Evolutionary conservation across 2,113 vertebrate genomes (phyloP).

Genomic region (Phasianus colchicus): DNA sequence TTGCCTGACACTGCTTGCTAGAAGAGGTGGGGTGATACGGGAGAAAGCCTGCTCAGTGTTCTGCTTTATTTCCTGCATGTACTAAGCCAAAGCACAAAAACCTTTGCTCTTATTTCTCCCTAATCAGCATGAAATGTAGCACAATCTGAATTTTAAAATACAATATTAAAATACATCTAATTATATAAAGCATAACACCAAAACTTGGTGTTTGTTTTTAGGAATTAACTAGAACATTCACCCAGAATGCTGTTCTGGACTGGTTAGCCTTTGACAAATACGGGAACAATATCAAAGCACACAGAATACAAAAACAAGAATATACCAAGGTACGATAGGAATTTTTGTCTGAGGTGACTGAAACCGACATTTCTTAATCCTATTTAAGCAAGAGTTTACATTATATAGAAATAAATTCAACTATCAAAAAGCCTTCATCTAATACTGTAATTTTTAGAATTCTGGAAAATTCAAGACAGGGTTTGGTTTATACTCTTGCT

Average conservation of each 20-base stretch:
- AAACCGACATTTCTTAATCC: background rate
- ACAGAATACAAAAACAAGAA: background rate
- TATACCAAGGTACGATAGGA: background rate
- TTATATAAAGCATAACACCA: background rate
- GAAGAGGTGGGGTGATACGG: background rate
- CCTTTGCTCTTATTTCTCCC: background rate
- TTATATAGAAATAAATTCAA: background rate
- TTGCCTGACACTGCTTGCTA: background rate
- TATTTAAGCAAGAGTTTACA: background rate
- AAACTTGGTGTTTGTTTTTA: background rate
- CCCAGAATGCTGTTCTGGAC: background rate
- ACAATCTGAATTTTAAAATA: background rate
- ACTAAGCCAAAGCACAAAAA: background rate
- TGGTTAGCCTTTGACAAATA: background rate
- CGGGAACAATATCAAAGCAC: background rate
- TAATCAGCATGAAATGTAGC: background rate
- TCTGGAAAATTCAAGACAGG: background rate
- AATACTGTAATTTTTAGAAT: background rate
- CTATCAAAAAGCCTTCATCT: background rate
- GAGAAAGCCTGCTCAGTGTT: background rate
- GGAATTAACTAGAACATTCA: background rate
- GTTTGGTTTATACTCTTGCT: background rate
- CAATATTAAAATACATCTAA: background rate
- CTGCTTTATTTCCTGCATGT: background rate
- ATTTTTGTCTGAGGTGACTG: background rate